A percentile compares a stretch with the other conserved stretches of the same genome.
These are phyloP conservation scores for Scaptomyza flava DNA, from an alignment of 2,888 invertebrate species.

Conservation along the genomic window DNA sequence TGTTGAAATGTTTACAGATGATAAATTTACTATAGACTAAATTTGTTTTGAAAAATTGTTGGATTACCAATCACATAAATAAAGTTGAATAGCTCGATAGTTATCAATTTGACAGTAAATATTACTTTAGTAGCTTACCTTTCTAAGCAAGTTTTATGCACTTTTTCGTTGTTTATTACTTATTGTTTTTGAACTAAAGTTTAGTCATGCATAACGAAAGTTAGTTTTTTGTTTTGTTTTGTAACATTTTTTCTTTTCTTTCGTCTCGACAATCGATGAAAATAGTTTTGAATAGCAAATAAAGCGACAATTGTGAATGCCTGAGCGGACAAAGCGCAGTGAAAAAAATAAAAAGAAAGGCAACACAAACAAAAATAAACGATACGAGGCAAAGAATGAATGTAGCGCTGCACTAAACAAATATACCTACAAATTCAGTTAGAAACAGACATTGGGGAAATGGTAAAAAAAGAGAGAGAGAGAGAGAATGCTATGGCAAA, in stretches of 20 bases:
- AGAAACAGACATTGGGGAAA: conserved; percentile 43
- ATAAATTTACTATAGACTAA: no score
- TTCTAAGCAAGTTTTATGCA: conserved; percentile 7
- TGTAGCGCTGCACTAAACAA: conserved; percentile 58
- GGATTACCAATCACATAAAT: no score
- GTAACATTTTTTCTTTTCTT: conserved; percentile 14
- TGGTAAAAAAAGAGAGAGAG: not conserved
- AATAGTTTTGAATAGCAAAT: conserved; percentile 77
- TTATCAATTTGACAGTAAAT: not conserved
- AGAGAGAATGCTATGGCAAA: conserved; percentile 6
- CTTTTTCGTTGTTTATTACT: conserved; percentile 13
- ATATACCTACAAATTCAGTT: conserved; percentile 74
- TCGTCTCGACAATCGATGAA: conserved; percentile 59
- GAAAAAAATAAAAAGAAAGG: conserved; percentile 12
- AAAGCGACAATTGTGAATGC: conserved; percentile 71
- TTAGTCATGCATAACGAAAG: conserved; percentile 32
- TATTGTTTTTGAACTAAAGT: conserved; percentile 36
- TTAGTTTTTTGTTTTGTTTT: conserved; percentile 9
- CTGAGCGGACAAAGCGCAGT: conserved; percentile 50
- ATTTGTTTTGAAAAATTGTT: no score
- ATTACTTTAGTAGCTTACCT: conserved; percentile 16
- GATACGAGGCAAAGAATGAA: conserved; percentile 31
- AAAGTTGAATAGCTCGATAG: not conserved
- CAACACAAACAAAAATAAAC: conserved; percentile 10
- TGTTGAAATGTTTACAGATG: no score